Base-by-base conservation (phyloP, 2,888 invertebrate species). In the Spodoptera exigua region DNA sequence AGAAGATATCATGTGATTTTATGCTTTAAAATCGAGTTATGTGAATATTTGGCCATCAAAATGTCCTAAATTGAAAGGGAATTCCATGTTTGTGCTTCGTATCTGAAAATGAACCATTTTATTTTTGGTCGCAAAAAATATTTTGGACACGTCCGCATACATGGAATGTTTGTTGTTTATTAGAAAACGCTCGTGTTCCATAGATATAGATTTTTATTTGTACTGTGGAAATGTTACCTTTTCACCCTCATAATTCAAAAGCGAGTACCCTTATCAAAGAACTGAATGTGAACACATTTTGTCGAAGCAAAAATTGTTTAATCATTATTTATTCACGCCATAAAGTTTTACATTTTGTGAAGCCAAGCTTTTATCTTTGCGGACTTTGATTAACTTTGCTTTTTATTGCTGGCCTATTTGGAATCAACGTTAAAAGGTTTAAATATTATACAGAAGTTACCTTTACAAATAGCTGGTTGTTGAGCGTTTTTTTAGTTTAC, bases 91-190 rank as follows among this genome's bases (percentile, higher is more conserved):
- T 51, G 36, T 37, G 37, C n/a, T 46, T 16, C 47, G 45, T 49
- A 17, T 47, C 10, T 21, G 39, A 3, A 45, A 32, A 16, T 32
- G 46, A 73, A 41, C 62, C 73, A 62, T 62, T 61, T 55, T 73
- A 72, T 53, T 58, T n/a, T 63, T 72, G 71, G 78, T 56, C 59
- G 34, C 54, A 52, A 56, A 67, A 70, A 73, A 74, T 79, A 80
- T 68, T 71, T 78, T 61, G 67, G 72, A 62, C 70, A 70, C 80
- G 81, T 74, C 69, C 70, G 62, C 61, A 63, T 53, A 53, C 41
- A 17, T 59, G 57, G 35, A 52, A 66, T 75, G 60, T 65, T 68
- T 73, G 74, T 81, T 81, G 76, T 80, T 80, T 80, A 81, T 78
- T 67, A 51, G 61, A 63, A 57, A 63, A 59, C 48, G 61, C 39